Percentiles rank a stretch among this genome's conserved stretches.
Evolutionary conservation across 2,888 invertebrate genomes (phyloP).

Genomic region (Poecilobothrus nobilitatus): DNA sequence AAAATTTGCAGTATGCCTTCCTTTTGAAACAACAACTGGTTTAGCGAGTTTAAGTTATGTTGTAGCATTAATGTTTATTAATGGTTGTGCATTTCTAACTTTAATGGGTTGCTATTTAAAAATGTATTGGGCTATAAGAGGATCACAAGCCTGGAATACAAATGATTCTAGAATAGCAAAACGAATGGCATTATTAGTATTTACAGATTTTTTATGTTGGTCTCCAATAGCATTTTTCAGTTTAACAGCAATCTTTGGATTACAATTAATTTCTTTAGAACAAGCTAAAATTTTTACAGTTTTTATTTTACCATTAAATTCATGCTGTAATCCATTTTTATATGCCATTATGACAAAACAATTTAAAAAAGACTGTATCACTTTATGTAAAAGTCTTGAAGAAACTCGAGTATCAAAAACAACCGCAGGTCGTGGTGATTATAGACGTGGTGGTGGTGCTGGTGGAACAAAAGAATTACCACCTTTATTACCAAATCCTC

Average conservation of each 20-base stretch:
- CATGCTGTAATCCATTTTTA: conserved; percentile 95
- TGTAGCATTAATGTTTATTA: conserved; percentile 80
- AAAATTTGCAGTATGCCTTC: conserved; percentile 93
- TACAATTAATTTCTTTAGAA: conserved; percentile 83
- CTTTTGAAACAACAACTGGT: conserved; percentile 79
- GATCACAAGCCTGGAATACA: conserved; percentile 94
- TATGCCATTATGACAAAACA: conserved; percentile 97
- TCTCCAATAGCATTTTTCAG: conserved; percentile 95
- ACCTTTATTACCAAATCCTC: conserved; percentile 43
- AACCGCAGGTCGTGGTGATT: conserved; percentile 15
- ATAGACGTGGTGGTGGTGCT: conserved; percentile 54
- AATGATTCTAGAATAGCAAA: conserved; percentile 95
- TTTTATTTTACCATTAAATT: conserved; percentile 90
- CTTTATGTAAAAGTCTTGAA: conserved; percentile 92
- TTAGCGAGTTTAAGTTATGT: conserved; percentile 78
- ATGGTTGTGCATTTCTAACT: conserved; percentile 88
- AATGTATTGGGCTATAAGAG: conserved; percentile 97
- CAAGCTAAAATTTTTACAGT: conserved; percentile 95
- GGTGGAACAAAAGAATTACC: conserved; percentile 66
- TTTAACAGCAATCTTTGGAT: conserved; percentile 84
- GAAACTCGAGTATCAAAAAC: conserved; percentile 66
- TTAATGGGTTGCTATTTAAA: conserved; percentile 93
- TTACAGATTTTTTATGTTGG: conserved; percentile 97
- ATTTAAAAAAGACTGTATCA: conserved; percentile 93
- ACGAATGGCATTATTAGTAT: conserved; percentile 91